phyloP scores from a whole-genome alignment of 2,113 vertebrate genomes.

The Ammospiza nelsoni region DNA sequence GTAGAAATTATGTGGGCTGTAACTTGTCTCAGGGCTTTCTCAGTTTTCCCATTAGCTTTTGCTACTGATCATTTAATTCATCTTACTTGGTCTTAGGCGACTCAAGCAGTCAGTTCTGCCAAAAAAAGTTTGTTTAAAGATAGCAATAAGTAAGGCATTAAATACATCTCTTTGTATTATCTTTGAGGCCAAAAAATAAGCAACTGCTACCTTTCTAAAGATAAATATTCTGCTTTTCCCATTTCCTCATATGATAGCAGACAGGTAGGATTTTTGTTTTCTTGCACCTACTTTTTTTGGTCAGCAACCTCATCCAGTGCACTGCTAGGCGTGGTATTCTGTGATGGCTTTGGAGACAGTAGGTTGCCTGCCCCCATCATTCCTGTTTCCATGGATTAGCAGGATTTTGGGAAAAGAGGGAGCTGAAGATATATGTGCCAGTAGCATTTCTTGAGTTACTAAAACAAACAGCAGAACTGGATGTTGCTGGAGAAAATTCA shows the following conservation, averaged over 20 bases:
- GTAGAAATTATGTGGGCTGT: not conserved
- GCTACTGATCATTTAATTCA: not conserved
- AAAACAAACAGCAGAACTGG: not conserved
- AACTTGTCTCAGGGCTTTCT: not conserved
- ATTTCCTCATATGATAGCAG: not conserved
- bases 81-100: not conserved
- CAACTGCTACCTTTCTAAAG: not conserved
- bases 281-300: not conserved
- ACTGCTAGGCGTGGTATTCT: not conserved
- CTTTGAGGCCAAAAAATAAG: not conserved
- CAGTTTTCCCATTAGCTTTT: constrained; percentile 29
- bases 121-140: not conserved
- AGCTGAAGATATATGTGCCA: not conserved
- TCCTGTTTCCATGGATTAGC: not conserved
- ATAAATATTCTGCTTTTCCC: not conserved
- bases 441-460: not conserved
- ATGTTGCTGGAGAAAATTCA: not conserved
- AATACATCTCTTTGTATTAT: not conserved
- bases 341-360: not conserved
- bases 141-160: not conserved
- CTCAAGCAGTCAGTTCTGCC: not conserved
- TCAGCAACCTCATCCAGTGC: not conserved
- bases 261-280: not conserved
- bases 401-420: not conserved
- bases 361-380: fast-evolving